Conservation (phyloP, 2,888 invertebrate species). For the Podotricha telesiphe region DNA sequence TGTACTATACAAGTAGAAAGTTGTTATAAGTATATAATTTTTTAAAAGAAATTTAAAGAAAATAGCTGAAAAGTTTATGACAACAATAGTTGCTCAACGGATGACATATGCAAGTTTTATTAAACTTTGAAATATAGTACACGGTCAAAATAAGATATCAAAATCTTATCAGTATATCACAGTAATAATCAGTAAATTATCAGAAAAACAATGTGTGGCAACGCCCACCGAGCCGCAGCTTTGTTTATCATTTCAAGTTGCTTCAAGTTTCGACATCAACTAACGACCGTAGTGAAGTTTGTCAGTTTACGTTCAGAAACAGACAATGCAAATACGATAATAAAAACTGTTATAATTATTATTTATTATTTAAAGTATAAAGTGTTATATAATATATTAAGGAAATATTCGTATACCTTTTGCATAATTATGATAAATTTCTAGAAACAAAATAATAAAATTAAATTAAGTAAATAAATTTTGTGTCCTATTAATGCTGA, state of each 20-base stretch:
- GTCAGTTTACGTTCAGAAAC: constrained; percentile 36
- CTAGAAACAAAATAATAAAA: too few species aligned
- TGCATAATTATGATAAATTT: too few species aligned
- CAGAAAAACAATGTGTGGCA: constrained; percentile 61
- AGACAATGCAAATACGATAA: neutral
- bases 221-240: constrained; percentile 70
- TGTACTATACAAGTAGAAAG: neutral
- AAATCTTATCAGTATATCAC: constrained; percentile 63
- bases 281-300: constrained; percentile 32
- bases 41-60: constrained; percentile 9
- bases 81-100: constrained; percentile 28
- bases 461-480: too few species aligned
- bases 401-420: too few species aligned
- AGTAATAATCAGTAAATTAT: constrained; percentile 67
- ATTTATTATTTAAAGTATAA: neutral
- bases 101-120: constrained; percentile 26
- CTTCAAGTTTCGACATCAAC: constrained; percentile 47
- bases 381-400: too few species aligned
- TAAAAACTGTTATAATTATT: neutral
- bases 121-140: constrained; percentile 58
- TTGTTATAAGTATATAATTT: neutral
- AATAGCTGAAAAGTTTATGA: constrained; percentile 19
- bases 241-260: constrained; percentile 60
- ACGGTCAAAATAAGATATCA: constrained; percentile 52
- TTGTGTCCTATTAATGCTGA: too few species aligned